Conservation (phyloP, 2,113 vertebrate genomes). For the Gila orcuttii region DNA sequence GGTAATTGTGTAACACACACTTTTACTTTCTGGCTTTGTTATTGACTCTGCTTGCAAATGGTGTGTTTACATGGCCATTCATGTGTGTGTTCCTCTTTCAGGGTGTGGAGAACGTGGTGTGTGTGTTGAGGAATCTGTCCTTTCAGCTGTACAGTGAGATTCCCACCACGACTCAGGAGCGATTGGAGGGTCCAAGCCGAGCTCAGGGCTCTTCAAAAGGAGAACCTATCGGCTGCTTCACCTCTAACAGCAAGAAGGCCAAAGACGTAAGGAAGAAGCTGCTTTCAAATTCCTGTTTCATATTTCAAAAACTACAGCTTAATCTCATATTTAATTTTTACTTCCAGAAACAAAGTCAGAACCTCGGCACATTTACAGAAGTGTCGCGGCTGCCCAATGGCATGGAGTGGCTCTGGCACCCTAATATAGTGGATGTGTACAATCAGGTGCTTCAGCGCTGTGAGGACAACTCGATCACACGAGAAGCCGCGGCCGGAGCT, state of each 20-base stretch:
- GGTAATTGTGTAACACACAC: constrained; percentile 67
- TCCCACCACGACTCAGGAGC: constrained; percentile 76
- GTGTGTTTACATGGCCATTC: neutral
- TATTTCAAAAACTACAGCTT: neutral
- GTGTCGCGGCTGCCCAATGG: constrained; percentile 85
- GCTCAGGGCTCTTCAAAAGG: constrained; percentile 61
- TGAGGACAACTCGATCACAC: constrained; percentile 79
- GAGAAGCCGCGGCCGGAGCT: constrained; percentile 87
- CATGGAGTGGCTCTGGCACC: constrained; percentile 95
- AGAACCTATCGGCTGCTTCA: constrained; percentile 90
- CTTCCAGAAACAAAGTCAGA: constrained; percentile 74
- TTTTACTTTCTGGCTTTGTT: neutral
- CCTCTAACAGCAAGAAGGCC: constrained; percentile 84
- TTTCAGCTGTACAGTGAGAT: constrained; percentile 93
- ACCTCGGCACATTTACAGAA: constrained; percentile 83
- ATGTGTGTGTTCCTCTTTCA: constrained; percentile 56
- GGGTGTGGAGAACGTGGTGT: constrained; percentile 92
- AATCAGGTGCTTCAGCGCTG: constrained; percentile 83
- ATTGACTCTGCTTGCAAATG: neutral
- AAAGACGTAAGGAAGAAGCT: constrained; percentile 74
- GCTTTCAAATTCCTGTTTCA: neutral
- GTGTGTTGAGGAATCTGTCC: constrained; percentile 93
- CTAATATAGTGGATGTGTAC: constrained; percentile 84
- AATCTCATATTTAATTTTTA: neutral
- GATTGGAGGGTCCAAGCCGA: constrained; percentile 82